These are phyloP conservation scores for Physocephala rufipes DNA, from an alignment of 2,888 invertebrate genomes.

Conservation along the genomic window DNA sequence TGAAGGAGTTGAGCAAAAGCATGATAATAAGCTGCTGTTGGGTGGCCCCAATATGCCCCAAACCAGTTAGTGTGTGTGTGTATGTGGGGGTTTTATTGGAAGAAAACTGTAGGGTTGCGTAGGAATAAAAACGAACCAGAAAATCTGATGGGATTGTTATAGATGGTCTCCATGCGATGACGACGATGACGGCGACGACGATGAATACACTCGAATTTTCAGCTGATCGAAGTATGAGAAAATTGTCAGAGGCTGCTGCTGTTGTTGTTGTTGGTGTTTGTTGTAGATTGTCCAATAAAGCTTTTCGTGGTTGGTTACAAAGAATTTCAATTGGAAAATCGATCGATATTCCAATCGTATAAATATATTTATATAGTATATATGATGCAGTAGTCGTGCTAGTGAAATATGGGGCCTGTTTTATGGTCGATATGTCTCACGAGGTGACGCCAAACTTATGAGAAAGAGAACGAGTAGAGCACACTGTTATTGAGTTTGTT, in stretches of 20 bases:
- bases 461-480: not conserved
- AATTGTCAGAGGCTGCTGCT: not conserved
- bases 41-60: not conserved
- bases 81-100: no score
- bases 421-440: conserved; percentile 14
- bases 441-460: conserved; percentile 6
- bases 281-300: no score
- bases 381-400: not conserved
- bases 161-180: not conserved
- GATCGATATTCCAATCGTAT: conserved; percentile 22
- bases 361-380: not conserved
- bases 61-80: no score
- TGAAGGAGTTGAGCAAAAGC: not conserved
- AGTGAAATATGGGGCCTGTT: conserved; percentile 8
- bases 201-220: no score
- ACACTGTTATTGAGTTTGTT: not conserved
- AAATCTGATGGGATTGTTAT: not conserved
- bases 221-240: not conserved
- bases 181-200: not conserved
- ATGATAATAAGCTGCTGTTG: not conserved
- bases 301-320: conserved; percentile 13
- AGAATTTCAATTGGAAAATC: conserved; percentile 27
- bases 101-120: no score
- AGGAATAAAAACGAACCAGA: not conserved
- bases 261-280: not conserved